These are phyloP conservation scores for Pseudachorutes palmiensis DNA, from an alignment of 1,140 invertebrate species.

Conservation along the genomic window DNA sequence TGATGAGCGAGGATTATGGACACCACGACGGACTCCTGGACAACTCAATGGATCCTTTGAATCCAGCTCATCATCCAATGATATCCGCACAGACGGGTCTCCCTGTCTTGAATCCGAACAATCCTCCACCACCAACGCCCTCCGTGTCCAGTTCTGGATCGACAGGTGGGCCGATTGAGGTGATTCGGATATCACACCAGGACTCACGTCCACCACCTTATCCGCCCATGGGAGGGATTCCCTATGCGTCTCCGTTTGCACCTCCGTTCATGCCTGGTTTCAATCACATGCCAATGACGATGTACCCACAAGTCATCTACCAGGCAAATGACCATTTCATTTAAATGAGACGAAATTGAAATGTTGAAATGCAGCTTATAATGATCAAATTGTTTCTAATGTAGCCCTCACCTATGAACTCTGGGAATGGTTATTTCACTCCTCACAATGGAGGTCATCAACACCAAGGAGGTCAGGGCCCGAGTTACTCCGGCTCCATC, in stretches of 20 bases:
- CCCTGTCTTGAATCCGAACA: conserved; percentile 30
- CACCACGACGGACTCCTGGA: conserved; percentile 34
- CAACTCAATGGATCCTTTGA: conserved; percentile 24
- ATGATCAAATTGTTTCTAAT: background rate
- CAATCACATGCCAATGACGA: conserved; percentile 21
- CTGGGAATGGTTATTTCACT: conserved; percentile 22
- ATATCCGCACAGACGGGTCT: conserved; percentile 31
- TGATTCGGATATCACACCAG: conserved; percentile 29
- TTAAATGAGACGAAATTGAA: background rate
- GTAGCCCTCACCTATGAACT: background rate
- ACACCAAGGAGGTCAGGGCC: conserved; percentile 21
- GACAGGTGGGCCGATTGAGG: conserved; percentile 23
- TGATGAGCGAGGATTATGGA: conserved; percentile 30
- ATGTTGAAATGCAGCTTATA: background rate
- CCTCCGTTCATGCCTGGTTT: conserved; percentile 34
- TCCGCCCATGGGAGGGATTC: conserved; percentile 23
- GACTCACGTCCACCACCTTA: conserved; percentile 20
- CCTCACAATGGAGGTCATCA: conserved; percentile 23
- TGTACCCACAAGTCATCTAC: conserved; percentile 33
- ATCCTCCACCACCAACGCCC: conserved; percentile 27
- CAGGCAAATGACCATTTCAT: conserved; percentile 18
- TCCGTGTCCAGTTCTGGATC: conserved; percentile 17
- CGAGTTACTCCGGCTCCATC: background rate
- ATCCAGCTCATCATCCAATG: conserved; percentile 16
- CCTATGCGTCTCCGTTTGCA: conserved; percentile 24